These are phyloP conservation scores for Chydorus sphaericus DNA, from an alignment of 2,888 invertebrate genomes.

Conservation along the genomic window DNA sequence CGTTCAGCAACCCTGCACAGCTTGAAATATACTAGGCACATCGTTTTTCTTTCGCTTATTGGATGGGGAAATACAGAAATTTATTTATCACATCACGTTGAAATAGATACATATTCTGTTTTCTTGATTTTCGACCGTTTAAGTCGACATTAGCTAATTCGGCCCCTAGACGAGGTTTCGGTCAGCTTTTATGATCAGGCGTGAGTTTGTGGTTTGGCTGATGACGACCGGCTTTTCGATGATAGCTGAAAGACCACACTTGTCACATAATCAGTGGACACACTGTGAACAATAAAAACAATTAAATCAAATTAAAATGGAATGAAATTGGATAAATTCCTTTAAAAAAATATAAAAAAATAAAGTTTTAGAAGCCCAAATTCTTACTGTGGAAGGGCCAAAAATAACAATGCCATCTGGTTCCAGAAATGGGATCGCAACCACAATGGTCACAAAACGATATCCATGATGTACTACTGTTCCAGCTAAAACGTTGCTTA, in stretches of 20 bases:
- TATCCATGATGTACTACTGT: constrained; percentile 20
- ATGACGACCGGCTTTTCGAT: constrained; percentile 7
- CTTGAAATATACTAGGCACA: too few species aligned
- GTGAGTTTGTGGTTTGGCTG: constrained; percentile 7
- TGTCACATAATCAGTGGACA: constrained; percentile 44
- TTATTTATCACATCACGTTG: too few species aligned
- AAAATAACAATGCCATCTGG: constrained; percentile 52
- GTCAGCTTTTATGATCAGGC: constrained; percentile 7
- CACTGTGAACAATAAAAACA: too few species aligned
- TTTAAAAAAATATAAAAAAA: too few species aligned
- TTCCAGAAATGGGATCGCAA: too few species aligned
- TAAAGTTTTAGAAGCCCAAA: too few species aligned
- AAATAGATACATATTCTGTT: too few species aligned
- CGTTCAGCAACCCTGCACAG: constrained; percentile 70
- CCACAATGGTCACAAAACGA: constrained; percentile 49
- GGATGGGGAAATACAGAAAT: too few species aligned
- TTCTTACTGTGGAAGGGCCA: too few species aligned
- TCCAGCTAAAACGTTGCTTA: constrained; percentile 16
- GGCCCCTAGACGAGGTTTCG: background rate
- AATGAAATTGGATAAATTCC: constrained; percentile 46
- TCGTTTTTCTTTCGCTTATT: too few species aligned
- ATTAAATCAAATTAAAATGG: too few species aligned
- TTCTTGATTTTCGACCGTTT: background rate
- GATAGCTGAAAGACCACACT: constrained; percentile 31
- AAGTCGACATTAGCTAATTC: background rate